Evolutionary conservation across 2,797 vertebrate species (phyloP).

Genomic region (Setipinna tenuifilis): DNA sequence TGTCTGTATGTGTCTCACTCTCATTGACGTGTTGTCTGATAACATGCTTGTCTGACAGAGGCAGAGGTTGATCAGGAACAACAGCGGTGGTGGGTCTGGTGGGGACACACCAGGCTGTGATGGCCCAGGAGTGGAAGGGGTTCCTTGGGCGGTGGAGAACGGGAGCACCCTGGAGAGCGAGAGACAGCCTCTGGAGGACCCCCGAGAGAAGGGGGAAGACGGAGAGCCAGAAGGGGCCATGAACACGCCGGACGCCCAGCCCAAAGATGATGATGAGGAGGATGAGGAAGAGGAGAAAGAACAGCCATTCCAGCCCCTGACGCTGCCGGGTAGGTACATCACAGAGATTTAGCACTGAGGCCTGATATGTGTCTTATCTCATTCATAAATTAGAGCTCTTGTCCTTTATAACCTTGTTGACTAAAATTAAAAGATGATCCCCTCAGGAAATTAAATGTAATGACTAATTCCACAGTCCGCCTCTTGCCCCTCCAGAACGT

Average conservation of each 20-base stretch:
- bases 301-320: slow-evolving; percentile 70
- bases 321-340: slow-evolving; percentile 68
- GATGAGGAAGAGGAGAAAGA: slow-evolving; percentile 70
- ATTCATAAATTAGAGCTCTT: neutral
- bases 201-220: slow-evolving; percentile 50
- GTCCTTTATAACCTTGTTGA: neutral
- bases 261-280: slow-evolving; percentile 67
- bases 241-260: slow-evolving; percentile 47
- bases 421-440: neutral
- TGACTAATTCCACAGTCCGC: neutral
- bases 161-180: slow-evolving; percentile 64
- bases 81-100: slow-evolving; percentile 58
- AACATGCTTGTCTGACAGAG: slow-evolving; percentile 62
- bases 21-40: neutral
- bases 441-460: neutral
- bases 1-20: neutral
- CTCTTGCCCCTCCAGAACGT: neutral
- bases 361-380: neutral
- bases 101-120: slow-evolving; percentile 60
- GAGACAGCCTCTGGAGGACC: slow-evolving; percentile 60
- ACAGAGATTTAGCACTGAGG: neutral
- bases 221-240: slow-evolving; percentile 42
- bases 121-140: slow-evolving; percentile 45
- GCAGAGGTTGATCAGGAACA: slow-evolving; percentile 74
- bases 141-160: slow-evolving; percentile 68